Conservation (phyloP, 2,113 vertebrate genomes). For the Carettochelys insculpta region DNA sequence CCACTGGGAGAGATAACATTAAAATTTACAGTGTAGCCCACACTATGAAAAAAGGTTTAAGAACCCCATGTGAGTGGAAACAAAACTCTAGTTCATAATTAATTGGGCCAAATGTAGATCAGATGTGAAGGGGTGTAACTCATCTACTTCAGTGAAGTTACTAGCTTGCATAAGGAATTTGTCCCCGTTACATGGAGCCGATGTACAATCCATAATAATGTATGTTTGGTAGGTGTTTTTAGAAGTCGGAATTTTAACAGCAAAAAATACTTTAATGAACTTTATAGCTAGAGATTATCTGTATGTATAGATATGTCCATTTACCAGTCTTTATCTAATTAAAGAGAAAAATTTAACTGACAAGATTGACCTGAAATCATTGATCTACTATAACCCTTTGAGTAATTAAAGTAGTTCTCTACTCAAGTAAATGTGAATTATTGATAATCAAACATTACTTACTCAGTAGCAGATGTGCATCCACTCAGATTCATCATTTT, state of each 20-base stretch:
- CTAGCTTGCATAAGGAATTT: background rate
- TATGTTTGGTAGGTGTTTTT: background rate
- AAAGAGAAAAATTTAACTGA: slow-evolving; percentile 25
- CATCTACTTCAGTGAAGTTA: background rate
- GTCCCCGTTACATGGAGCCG: no score
- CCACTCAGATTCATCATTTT: background rate
- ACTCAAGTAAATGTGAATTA: background rate
- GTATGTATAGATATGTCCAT: no score
- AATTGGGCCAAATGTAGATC: background rate
- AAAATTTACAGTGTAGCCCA: background rate
- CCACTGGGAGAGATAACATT: no score
- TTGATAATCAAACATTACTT: slow-evolving; percentile 16
- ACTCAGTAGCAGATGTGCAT: background rate
- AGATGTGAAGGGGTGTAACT: no score
- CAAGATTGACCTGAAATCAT: slow-evolving; percentile 6
- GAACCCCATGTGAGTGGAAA: background rate
- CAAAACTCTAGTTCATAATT: background rate
- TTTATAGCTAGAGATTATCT: background rate
- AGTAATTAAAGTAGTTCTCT: slow-evolving; percentile 18
- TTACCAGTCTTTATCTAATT: slow-evolving; percentile 9
- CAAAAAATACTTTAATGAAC: background rate
- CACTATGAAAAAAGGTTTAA: background rate
- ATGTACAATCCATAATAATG: background rate
- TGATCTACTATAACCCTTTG: slow-evolving; percentile 4
- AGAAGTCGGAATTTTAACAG: background rate